Evolutionary conservation across 2,888 invertebrate genomes (phyloP), one percentile per base, ranked within the genome.

Genomic region (Drosophila niveifrons): DNA sequence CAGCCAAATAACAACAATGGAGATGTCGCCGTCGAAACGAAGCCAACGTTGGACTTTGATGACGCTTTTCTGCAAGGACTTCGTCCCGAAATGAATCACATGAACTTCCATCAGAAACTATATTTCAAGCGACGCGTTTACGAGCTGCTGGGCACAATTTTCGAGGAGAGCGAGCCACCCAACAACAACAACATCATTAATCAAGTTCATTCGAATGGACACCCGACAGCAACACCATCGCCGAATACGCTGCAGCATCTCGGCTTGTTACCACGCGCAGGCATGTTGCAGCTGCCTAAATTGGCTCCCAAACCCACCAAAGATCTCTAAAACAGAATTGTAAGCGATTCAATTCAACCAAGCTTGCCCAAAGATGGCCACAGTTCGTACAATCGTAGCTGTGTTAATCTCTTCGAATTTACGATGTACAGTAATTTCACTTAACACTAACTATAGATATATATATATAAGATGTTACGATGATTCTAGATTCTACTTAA

Each of bases 31-130:
- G 39, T n/a, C 6, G 62, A 62, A 9, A 43, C 0, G 9, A 78
- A 66, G 1, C 6, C 29, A 0, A 0, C 8, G 8, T 55, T 82
- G 10, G 88, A 91, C 29, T 90, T 81, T 13, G 91, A 91, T 76
- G 86, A 86, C 17, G 80, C 85, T n/a, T 91, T 91, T 18, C 72
- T 91, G 18, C 88, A 90, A 67, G 89, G 90, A 6, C 62, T 91
- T 3, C 78, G 90, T 8, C 91, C 91, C 51, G 91, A 91, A 74
- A 91, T 91, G 83, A 86, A 88, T 18, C 81, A 78, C 9, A 91
- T 91, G 92, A 87, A 90, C 57, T 88, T 90, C 15, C 86, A 87
- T 9, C 91, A 91, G 66, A 91, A 91, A 44, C 82, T 91, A 0
- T 70, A 80, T 10, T 92, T 91, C 55, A 91, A 91, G 56, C 84